Conservation (phyloP, 2,797 vertebrate species). For the Phrynocephalus forsythii region DNA sequence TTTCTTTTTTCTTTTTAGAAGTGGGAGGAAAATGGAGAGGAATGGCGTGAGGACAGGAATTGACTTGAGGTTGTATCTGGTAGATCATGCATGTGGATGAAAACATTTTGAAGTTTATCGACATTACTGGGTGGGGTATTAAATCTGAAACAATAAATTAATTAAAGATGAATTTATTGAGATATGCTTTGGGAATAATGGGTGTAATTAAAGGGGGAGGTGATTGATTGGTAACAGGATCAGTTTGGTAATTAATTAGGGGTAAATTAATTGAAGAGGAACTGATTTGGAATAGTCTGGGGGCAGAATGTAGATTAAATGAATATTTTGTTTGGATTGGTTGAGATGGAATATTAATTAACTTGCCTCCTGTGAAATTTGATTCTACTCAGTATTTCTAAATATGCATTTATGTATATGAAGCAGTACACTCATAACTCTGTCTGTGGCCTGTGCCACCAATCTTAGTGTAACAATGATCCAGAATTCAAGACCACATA, state of each 20-base stretch:
- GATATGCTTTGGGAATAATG: background rate
- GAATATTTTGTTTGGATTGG: background rate
- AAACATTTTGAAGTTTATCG: background rate
- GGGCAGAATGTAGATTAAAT: background rate
- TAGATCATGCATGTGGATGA: background rate
- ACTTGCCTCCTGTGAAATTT: background rate
- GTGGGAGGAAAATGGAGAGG: background rate
- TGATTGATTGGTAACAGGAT: background rate
- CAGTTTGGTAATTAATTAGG: background rate
- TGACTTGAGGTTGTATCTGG: background rate
- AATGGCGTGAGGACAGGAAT: background rate
- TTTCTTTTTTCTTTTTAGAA: background rate
- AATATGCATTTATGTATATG: background rate
- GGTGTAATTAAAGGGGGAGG: too few relatives aligned
- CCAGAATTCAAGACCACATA: too few relatives aligned
- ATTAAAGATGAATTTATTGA: background rate
- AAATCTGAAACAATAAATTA: background rate
- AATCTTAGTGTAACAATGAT: too few relatives aligned
- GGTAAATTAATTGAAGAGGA: background rate
- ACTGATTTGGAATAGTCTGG: background rate
- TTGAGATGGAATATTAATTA: background rate
- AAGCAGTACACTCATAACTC: background rate
- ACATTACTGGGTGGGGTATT: background rate
- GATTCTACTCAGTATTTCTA: background rate
- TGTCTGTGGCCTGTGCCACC: background rate